Evolutionary conservation across 2,888 invertebrate species (phyloP), one percentile per base, ranked within the genome.

Genomic region (Torymus aiolomorphi): DNA sequence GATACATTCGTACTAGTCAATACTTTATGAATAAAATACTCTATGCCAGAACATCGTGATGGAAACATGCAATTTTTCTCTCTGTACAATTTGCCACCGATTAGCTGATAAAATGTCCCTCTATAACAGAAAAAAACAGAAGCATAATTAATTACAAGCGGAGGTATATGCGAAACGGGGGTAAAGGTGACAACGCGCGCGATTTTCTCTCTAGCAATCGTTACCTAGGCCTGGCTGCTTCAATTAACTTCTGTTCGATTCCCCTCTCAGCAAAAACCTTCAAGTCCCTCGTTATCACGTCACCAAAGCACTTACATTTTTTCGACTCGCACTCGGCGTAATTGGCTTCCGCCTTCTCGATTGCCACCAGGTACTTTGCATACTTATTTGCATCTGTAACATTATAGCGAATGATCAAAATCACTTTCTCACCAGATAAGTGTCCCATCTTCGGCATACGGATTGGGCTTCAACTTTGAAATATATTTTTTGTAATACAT

Each of bases 51-150:
- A 91, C 98, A 98, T 84, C 98, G 93, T 14, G 97, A 94, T 56
- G 98, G 98, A 90, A 98, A 99, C 93, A 97, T 95, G 86, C 98
- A 98, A 61, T 94, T 93, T 75, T 93, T 92, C 82, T 97, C 95
- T 69, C 98, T 92, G 88, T 96, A 98, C 13, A 99, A 90, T 84
- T 93, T 93, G 70, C 96, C 94, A 85, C 94, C 91, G 80, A 97
- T 94, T 82, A 98, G 95, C 92, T 98, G 96, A 88, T 98, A 97
- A 82, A 93, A 93, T 0, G 94, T 94, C 1, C 95, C 96, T 84
- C 93, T 94, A 18, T 20, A 31, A 11, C 10, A 16, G 13, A 71
- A 57, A 54, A 86, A 83, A n/a, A n/a, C n/a, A n/a, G n/a, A 81
- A 76, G 69, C 59, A 76, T 10, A 77, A 79, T 80, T 73, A 16